A percentile compares a stretch with the other conserved stretches of the same genome.
Evolutionary conservation across 2,113 vertebrate species (phyloP).

Genomic region (Glaucomys volans): DNA sequence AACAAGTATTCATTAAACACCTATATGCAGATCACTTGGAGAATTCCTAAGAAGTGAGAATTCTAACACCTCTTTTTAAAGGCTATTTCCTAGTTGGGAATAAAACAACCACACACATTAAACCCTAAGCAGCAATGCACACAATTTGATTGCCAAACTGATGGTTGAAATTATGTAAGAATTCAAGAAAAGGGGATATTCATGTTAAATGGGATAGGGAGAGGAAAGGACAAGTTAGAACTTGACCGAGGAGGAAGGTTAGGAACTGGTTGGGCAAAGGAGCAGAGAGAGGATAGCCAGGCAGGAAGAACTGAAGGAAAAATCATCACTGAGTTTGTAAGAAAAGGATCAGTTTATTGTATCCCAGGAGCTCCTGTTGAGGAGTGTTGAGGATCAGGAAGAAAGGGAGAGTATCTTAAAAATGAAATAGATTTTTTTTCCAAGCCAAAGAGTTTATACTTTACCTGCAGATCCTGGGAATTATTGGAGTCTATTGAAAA

Average conservation of each 20-base stretch:
- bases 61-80: neutral
- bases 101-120: neutral
- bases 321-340: neutral
- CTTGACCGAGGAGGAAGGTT: neutral
- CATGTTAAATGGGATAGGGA: neutral
- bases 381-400: neutral
- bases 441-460: neutral
- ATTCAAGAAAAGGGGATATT: neutral
- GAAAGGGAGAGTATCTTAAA: neutral
- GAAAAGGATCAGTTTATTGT: neutral
- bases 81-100: neutral
- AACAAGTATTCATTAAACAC: neutral
- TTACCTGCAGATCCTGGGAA: neutral
- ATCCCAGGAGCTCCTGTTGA: neutral
- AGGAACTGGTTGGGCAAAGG: neutral
- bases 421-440: neutral
- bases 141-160: neutral
- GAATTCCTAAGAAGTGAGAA: constrained; percentile 38
- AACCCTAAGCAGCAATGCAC: neutral
- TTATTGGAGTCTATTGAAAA: constrained; percentile 16
- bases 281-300: neutral
- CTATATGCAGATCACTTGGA: constrained; percentile 15
- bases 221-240: neutral
- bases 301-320: neutral
- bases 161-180: neutral